Base-by-base conservation (phyloP, 2,888 invertebrate genomes). In the Reticulitermes lucifugus region DNA sequence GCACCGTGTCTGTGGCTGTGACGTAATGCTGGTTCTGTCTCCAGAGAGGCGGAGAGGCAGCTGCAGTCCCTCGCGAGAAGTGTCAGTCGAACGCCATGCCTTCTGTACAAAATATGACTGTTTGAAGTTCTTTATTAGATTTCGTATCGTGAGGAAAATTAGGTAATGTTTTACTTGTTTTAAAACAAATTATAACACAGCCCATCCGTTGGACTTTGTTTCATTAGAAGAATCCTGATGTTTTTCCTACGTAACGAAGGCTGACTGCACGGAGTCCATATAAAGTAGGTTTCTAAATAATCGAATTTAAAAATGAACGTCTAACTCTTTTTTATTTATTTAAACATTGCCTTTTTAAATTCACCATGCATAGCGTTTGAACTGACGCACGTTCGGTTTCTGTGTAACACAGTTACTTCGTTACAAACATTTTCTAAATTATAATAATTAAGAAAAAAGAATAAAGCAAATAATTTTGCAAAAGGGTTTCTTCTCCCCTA, bases 131-230 rank as follows among this genome's bases (percentile, higher is more conserved):
- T 86, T 84, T 86, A 86, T 86, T 86, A 80, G 81, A 86, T 86
- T 86, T 86, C 60, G 79, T 86, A 82, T 82, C 86, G 86, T 79
- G 82, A 86, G 82, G 82, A 86, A 86, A 84, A 84, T 84, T 84
- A 86, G 84, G 79, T 81, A 84, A 81, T 84, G 70, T 86, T 83
- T 84, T 86, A 86, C 86, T 86, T 86, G 86, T 86, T 86, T 83
- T 77, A 83, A 86, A 86, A 84, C 80, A 79, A 85, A 85, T 85
- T 85, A 85, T 79, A 79, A 77, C 83, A 84, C 83, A 51, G 79
- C 83, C 46, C n/a, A 65, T 6, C 83, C 59, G 83, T 59, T 80
- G 86, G 80, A 86, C 86, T 86, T 86, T 86, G 86, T 86, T 86
- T 86, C 86, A 86, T 86, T 86, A 86, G 84, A 86, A 86, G 75